Evolutionary conservation across 2,797 vertebrate genomes (phyloP).

Genomic region (Decapterus maruadsi): DNA sequence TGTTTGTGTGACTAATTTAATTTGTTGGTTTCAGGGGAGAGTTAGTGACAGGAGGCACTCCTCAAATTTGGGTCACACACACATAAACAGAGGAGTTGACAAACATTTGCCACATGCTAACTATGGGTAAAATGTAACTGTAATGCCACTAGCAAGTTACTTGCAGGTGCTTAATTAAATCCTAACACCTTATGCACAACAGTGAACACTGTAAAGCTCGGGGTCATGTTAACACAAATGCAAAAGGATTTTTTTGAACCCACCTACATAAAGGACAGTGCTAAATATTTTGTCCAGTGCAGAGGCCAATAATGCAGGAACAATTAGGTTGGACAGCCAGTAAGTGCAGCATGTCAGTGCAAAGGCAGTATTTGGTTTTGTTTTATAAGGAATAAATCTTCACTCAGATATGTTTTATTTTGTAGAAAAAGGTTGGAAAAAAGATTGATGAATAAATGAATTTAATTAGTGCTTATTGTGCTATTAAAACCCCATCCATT

Average conservation of each 20-base stretch:
- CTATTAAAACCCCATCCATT: too few species aligned
- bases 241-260: neutral
- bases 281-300: too few species aligned
- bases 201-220: neutral
- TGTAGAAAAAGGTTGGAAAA: too few species aligned
- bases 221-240: neutral
- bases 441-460: too few species aligned
- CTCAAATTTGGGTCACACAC: neutral
- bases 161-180: neutral
- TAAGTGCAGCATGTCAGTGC: too few species aligned
- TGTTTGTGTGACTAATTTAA: slow-evolving; percentile 22
- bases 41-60: slow-evolving; percentile 5
- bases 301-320: too few species aligned
- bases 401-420: too few species aligned
- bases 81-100: neutral
- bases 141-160: neutral
- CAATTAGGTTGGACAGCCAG: too few species aligned
- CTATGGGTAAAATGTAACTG: neutral
- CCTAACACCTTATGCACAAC: neutral
- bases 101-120: neutral
- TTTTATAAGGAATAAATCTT: too few species aligned
- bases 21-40: slow-evolving; percentile 24
- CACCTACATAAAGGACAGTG: neutral
- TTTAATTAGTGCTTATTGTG: too few species aligned
- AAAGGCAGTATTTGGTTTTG: too few species aligned